Evolutionary conservation across 1,140 invertebrate species (phyloP), one percentile per base, ranked within the genome.

Genomic region (Paralvinella palmiformis): DNA sequence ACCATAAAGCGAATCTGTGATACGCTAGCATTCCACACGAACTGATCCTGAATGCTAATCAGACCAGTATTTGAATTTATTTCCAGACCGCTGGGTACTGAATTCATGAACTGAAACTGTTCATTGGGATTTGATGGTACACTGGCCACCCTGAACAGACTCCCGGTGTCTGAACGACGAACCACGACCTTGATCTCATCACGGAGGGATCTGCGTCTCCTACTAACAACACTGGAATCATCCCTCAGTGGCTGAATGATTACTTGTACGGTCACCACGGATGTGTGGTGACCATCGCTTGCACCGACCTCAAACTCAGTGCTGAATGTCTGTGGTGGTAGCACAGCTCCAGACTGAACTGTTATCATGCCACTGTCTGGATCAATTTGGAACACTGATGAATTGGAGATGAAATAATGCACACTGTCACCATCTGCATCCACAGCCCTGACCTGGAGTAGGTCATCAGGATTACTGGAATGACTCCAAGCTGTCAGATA

Each of bases 401-500:
- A 6, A 13, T 57, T 32, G 27, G 20, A 20, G 24, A 57, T 27
- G 22, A 20, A 13, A 33, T 57, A 57, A 33, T 20, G 29, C 13
- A 57, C 27, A 13, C 4, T 36, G 33, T 57, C 55, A 2, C 20
- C 29, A 20, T 57, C 55, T 10, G 29, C 55, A 33, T 57, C 55
- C 5, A 32, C 15, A 33, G 55, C 55, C 20, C 20, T 22, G 27
- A 57, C 10, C 33, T n/a, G 27, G 13, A 57, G 7, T 7, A 32
- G 10, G 5, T 27, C 27, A 7, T 20, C 2, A 27, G 22, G 13
- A 10, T 6, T 20, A 32, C 27, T 20, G 13, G 33, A 20, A 33
- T 57, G 27, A 20, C 22, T 10, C 22, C 20, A 20, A 15, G 35
- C 24, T n/a, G 35, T 57, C 29, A 20, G 88, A 77, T 95, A 96